phyloP scores from a whole-genome alignment of 2,797 vertebrate genomes.

The Hydrocynus forskahlii region DNA sequence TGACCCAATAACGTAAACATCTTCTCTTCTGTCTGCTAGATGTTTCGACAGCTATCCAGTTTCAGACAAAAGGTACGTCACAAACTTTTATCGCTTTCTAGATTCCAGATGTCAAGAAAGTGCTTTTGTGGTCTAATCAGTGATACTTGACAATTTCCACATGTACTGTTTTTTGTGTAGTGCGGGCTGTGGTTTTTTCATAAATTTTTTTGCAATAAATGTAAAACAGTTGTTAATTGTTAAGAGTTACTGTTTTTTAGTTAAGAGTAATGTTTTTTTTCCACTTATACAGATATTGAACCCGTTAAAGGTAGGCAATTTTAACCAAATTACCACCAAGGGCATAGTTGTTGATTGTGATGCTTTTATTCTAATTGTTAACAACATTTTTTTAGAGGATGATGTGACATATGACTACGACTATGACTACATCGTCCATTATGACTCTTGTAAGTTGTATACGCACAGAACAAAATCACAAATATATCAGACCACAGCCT shows the following conservation, averaged over 20 bases:
- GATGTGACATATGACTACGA: conserved; percentile 76
- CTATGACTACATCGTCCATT: conserved; percentile 69
- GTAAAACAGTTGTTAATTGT: background rate
- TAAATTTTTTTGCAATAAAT: background rate
- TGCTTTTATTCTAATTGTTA: background rate
- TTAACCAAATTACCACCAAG: background rate
- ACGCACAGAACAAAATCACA: background rate
- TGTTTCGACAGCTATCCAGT: conserved; percentile 77
- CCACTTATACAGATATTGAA: conserved; percentile 70
- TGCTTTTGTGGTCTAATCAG: background rate
- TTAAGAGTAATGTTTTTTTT: background rate
- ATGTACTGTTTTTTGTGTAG: background rate
- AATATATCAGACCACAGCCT: background rate
- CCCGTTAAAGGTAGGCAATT: conserved; percentile 71
- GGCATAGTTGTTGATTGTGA: background rate
- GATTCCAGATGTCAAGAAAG: background rate
- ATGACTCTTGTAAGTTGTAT: conserved; percentile 70
- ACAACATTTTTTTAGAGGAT: conserved; percentile 68
- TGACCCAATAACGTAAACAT: background rate
- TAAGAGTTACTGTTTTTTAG: background rate
- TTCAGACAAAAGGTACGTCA: conserved; percentile 75
- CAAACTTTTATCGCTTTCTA: background rate
- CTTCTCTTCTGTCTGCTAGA: conserved; percentile 68
- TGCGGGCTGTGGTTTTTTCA: too few relatives aligned
- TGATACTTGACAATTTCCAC: background rate